Evolutionary conservation across 1,140 invertebrate species (phyloP), one percentile per base, ranked within the genome.

Genomic region (Zaprionus tsacasi): DNA sequence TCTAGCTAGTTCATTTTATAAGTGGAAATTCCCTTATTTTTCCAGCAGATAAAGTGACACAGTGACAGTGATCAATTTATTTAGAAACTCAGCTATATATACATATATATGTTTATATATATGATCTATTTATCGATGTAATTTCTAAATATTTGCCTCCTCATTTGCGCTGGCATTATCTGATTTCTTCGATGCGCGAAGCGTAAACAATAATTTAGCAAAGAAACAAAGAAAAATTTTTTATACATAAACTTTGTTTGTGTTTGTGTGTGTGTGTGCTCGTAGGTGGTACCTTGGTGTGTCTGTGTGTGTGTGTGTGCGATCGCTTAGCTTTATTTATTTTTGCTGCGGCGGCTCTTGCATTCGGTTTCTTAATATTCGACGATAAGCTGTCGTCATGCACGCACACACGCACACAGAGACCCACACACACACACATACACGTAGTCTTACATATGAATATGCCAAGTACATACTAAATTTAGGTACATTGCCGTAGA

Each of bases 201-300:
- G 45, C 17, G 45, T 50, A 50, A 50, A 50, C 45, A 50, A 50
- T 48, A 25, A 50, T 50, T 50, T 50, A 50, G 11, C 17, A 25
- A 50, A 17, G 17, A 25, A 50, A 50, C 17, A 50, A 50, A 50
- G 45, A 50, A 50, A 50, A 25, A 17, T 48, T 5, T 8, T 17
- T 6, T 17, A 12, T 12, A 48, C 11, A 48, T 48, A 5, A 11
- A 6, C 27, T 30, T 30, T 30, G 17, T 21, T 10, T 21, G 45
- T 21, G 17, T 48, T 8, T 48, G 10, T 11, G 17, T 48, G 10
- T 17, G 45, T 21, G 45, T 8, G n/a, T 6, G 40, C 13, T n/a
- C 17, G 45, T 48, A 48, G n/a, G 15, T 48, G 10, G 45, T 48
- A 11, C 45, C n/a, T 48, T 17, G 11, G 15, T 48, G 45, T 10